Percentiles rank a stretch among this genome's conserved stretches.
Conservation (phyloP, 2,113 vertebrate genomes). For the Marcusenius ussheri region DNA sequence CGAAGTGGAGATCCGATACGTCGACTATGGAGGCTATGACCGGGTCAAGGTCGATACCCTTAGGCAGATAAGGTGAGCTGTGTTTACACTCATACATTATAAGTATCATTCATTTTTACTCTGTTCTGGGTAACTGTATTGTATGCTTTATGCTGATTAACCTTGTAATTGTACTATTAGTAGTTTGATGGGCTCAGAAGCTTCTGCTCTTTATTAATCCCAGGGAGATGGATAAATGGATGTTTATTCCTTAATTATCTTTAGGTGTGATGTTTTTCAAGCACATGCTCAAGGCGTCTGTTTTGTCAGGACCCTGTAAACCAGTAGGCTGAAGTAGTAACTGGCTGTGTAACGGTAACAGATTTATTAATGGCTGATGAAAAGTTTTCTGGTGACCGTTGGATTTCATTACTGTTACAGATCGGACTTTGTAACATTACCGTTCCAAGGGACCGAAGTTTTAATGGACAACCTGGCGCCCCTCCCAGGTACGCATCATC, state of each 20-base stretch:
- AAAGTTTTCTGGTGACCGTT: not conserved
- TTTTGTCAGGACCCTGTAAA: not conserved
- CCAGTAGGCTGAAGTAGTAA: not conserved
- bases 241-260: not conserved
- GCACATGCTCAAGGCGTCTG: not conserved
- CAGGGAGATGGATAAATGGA: not conserved
- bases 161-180: not conserved
- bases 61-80: conserved; percentile 79
- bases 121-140: not conserved
- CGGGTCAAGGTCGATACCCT: conserved; percentile 81
- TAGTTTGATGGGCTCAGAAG: not conserved
- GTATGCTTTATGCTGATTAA: not conserved
- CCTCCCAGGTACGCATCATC: conserved; percentile 71
- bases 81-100: not conserved
- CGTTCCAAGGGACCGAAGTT: conserved; percentile 95
- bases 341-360: not conserved
- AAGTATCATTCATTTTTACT: not conserved
- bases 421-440: conserved; percentile 94
- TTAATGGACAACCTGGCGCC: conserved; percentile 86
- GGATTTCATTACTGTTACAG: conserved; percentile 45
- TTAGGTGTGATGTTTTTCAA: not conserved
- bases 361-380: not conserved
- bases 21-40: conserved; percentile 95
- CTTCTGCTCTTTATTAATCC: not conserved
- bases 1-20: conserved; percentile 93